Conservation (phyloP, 2,888 invertebrate genomes). For the Coelogynopora nodosa region DNA sequence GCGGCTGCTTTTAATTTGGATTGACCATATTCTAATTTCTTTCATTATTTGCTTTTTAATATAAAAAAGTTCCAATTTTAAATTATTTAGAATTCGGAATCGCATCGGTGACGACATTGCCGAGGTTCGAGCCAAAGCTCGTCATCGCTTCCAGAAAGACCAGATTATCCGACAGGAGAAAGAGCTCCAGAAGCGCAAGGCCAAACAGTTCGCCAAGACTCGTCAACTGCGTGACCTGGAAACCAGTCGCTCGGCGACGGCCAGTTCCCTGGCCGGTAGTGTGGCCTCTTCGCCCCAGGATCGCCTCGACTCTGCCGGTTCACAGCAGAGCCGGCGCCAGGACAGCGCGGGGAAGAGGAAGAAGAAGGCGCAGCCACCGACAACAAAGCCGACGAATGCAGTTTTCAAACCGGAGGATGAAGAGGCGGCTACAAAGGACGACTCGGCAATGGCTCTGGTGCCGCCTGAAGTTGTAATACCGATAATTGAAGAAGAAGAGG, state of each 20-base stretch:
- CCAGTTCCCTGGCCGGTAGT: neutral
- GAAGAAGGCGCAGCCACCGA: neutral
- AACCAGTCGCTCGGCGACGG: neutral
- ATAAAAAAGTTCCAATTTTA: too few relatives aligned
- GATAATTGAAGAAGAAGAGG: neutral
- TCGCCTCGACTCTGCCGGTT: neutral
- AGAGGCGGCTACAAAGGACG: neutral
- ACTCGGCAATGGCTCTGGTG: too few relatives aligned
- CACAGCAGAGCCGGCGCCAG: neutral
- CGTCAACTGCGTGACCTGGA: neutral
- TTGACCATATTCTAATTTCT: too few relatives aligned
- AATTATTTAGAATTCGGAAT: neutral
- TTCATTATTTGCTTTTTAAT: too few relatives aligned
- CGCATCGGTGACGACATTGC: slow-evolving; percentile 1
- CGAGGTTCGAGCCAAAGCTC: neutral
- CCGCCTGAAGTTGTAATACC: neutral
- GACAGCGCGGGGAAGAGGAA: neutral
- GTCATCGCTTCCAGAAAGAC: neutral
- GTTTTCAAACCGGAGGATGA: neutral
- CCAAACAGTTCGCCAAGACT: slow-evolving; percentile 1
- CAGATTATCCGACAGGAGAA: neutral
- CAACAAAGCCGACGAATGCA: too few relatives aligned
- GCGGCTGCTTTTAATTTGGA: too few relatives aligned
- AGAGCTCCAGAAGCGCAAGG: neutral
- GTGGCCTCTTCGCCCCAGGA: too few relatives aligned